These are phyloP conservation scores for Oegoconia quadripuncta DNA, from an alignment of 2,888 invertebrate genomes.

Conservation along the genomic window DNA sequence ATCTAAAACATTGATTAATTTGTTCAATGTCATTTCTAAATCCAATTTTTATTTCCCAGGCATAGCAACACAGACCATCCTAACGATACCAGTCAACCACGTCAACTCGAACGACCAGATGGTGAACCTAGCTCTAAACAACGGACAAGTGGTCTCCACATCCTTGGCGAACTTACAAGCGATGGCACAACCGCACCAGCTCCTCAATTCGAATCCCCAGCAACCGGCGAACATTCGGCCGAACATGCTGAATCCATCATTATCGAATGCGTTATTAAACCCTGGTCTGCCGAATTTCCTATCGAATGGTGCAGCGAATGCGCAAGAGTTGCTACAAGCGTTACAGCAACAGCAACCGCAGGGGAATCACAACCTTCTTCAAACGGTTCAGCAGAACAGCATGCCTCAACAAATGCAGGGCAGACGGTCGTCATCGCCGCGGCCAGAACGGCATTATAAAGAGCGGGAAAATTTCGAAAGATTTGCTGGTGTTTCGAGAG, in stretches of 20 bases:
- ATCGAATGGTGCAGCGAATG: constrained; percentile 83
- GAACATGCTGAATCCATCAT: constrained; percentile 78
- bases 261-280: constrained; percentile 85
- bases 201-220: constrained; percentile 80
- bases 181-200: constrained; percentile 85
- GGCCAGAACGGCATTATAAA: constrained; percentile 70
- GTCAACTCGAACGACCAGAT: constrained; percentile 87
- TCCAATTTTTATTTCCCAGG: constrained; percentile 73
- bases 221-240: constrained; percentile 64
- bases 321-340: constrained; percentile 87
- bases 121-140: constrained; percentile 89
- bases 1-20: no score
- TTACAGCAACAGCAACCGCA: constrained; percentile 84
- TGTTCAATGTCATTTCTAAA: background rate
- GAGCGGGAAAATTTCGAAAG: constrained; percentile 71
- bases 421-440: constrained; percentile 68
- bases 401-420: constrained; percentile 72
- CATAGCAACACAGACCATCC: constrained; percentile 95
- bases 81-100: constrained; percentile 96
- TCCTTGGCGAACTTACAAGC: constrained; percentile 89
- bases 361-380: constrained; percentile 66
- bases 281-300: constrained; percentile 85
- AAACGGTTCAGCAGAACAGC: constrained; percentile 71
- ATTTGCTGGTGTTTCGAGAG: constrained; percentile 68
- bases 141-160: constrained; percentile 91